Percentiles rank a stretch among this genome's conserved stretches.
phyloP scores from a whole-genome alignment of 2,888 invertebrate species.

The Melangyna quadrimaculata region DNA sequence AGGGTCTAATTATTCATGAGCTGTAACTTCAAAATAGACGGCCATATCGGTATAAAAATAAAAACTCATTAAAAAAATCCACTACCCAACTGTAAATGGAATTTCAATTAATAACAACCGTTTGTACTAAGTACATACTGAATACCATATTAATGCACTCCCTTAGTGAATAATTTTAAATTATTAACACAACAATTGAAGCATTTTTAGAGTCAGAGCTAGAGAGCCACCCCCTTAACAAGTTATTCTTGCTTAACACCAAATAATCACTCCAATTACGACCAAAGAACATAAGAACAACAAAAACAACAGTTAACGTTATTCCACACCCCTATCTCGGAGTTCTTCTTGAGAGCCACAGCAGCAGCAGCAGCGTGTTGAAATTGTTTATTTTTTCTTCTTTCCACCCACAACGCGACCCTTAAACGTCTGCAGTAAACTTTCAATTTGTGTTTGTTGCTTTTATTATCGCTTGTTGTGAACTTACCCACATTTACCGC shows the following conservation, averaged over 20 bases:
- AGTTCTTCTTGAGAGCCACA: not conserved
- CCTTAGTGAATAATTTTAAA: conserved; percentile 53
- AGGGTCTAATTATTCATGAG: too few species aligned
- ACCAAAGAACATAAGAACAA: conserved; percentile 26
- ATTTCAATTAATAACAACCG: conserved; percentile 56
- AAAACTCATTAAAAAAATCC: conserved; percentile 58
- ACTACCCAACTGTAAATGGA: conserved; percentile 53
- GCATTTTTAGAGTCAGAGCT: not conserved
- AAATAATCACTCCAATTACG: conserved; percentile 67
- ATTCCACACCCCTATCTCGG: not conserved
- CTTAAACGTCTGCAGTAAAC: conserved; percentile 70
- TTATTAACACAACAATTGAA: conserved; percentile 60
- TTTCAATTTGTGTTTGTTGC: conserved; percentile 70
- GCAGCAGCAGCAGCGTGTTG: conserved; percentile 25
- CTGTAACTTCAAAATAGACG: too few species aligned
- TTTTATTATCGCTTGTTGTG: conserved; percentile 68
- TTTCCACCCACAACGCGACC: conserved; percentile 59
- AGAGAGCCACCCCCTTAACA: conserved; percentile 16
- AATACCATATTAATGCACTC: not conserved
- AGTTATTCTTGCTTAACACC: conserved; percentile 56
- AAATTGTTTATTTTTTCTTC: conserved; percentile 37
- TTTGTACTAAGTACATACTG: conserved; percentile 19
- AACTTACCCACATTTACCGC: conserved; percentile 68
- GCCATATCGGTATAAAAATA: not conserved
- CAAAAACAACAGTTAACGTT: not conserved